Conservation (phyloP, 2,797 vertebrate species). For the Cynopterus sphinx region DNA sequence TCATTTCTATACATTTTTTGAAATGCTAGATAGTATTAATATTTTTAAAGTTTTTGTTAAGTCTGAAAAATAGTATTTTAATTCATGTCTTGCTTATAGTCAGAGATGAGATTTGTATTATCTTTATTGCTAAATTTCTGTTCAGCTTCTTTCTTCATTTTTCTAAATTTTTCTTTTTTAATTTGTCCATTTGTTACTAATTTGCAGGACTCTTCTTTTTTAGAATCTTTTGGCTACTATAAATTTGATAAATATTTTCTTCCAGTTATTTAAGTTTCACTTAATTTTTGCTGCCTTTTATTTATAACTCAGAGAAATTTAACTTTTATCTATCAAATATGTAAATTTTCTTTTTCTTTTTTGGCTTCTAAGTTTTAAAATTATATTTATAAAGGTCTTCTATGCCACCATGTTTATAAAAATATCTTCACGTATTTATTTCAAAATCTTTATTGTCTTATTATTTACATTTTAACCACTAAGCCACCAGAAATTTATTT, state of each 20-base stretch:
- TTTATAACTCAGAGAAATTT: slow-evolving; percentile 13
- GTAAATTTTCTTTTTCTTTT: not conserved
- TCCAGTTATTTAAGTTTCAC: not conserved
- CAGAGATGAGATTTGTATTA: not conserved
- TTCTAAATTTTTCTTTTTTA: not conserved
- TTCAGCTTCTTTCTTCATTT: not conserved
- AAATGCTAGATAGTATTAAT: not conserved
- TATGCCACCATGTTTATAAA: not conserved
- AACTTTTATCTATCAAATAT: not conserved
- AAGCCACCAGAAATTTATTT: not conserved
- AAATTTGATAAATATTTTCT: not conserved
- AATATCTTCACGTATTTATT: slow-evolving; percentile 29
- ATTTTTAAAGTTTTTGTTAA: not conserved
- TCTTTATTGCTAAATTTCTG: not conserved
- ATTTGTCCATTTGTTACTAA: not conserved
- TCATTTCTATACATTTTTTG: not conserved
- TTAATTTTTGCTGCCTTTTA: not conserved
- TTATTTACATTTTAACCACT: not conserved
- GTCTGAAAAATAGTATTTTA: not conserved
- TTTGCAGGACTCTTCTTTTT: not conserved
- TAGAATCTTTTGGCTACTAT: not conserved
- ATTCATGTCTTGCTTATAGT: not conserved
- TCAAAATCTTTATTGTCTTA: not conserved
- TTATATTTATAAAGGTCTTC: not conserved
- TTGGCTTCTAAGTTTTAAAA: not conserved